Conservation (phyloP, 2,888 invertebrate genomes). For the Byasa hedistus region DNA sequence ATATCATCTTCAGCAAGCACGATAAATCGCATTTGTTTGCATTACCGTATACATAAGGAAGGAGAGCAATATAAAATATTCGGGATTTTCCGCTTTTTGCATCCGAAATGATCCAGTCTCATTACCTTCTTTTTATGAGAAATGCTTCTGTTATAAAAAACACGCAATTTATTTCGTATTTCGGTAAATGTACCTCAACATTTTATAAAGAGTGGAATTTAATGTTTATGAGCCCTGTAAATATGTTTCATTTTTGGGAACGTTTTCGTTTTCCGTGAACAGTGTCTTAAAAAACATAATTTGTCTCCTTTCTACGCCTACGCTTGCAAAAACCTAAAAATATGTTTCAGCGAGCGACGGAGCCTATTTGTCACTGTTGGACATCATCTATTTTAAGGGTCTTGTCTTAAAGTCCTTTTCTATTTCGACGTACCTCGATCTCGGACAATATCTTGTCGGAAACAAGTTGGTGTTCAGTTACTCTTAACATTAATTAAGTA, state of each 20-base stretch:
- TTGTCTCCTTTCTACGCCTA: slow-evolving; percentile 25
- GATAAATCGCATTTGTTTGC: slow-evolving; percentile 32
- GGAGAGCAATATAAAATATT: slow-evolving; percentile 46
- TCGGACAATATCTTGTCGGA: slow-evolving; percentile 53
- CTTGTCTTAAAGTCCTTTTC: slow-evolving; percentile 40
- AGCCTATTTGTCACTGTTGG: slow-evolving; percentile 55
- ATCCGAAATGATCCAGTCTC: slow-evolving; percentile 54
- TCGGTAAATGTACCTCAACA: slow-evolving; percentile 15
- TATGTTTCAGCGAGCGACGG: slow-evolving; percentile 38
- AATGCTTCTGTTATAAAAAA: slow-evolving; percentile 28
- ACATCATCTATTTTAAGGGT: slow-evolving; percentile 43
- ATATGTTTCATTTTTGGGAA: slow-evolving; percentile 8
- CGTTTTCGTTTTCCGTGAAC: slow-evolving; percentile 26
- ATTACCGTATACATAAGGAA: slow-evolving; percentile 36
- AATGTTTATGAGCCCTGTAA: slow-evolving; percentile 8
- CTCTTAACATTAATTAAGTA: slow-evolving; percentile 62
- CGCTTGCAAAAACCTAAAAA: slow-evolving; percentile 30
- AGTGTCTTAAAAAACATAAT: slow-evolving; percentile 30
- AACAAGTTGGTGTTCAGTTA: slow-evolving; percentile 59
- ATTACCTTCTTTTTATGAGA: slow-evolving; percentile 44
- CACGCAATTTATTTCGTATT: slow-evolving; percentile 25
- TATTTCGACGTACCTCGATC: slow-evolving; percentile 44
- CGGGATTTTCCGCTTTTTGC: slow-evolving; percentile 50
- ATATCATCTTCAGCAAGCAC: slow-evolving; percentile 30
- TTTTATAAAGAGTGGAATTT: slow-evolving; percentile 16